Evolutionary conservation across 2,797 vertebrate species (phyloP), one percentile per base, ranked within the genome.

Genomic region (Eulemur rubriventer): DNA sequence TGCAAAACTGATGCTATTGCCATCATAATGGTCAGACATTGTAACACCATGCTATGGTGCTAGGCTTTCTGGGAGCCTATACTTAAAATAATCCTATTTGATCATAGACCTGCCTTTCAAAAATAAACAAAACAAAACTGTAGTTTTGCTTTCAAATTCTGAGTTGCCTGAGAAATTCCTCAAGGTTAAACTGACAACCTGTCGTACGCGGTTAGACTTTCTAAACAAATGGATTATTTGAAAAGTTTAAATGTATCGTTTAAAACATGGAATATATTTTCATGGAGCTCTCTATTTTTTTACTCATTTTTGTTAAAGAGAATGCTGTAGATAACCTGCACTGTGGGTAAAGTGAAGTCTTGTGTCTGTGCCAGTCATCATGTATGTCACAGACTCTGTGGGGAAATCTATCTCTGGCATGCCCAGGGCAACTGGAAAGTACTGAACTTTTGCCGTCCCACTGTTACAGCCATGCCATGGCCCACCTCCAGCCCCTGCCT

Each of bases 151-250:
- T 89, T 52, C 59, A 76, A 6, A 75, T 94, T 85, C 89, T 57
- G 73, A 20, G 20, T 81, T 79, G 48, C 73, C 61, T 85, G 48
- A 18, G 13, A 89, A 86, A 76, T 91, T 88, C 46, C 57, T 95
- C n/a, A 55, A 61, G 9, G 7, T 89, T 94, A 89, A 92, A 76
- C 26, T 38, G 38, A 84, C 92, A 97, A n/a, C 10, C 16, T 89
- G 20, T 26, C 11, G 0, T 50, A 65, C 65, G 14, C 52, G 46
- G 12, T 55, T 57, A 8, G 14, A n/a, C n/a, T 78, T 92, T 82
- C 18, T 70, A 76, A 78, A 79, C 43, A 75, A 87, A 46, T n/a
- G 43, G 6, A 65, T 82, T 82, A 9, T 78, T 86, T 73, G 50
- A 22, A 86, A 69, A 93, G 22, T 48, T 41, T 88, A 76, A 86